These are phyloP conservation scores for Sapayoa aenigma DNA, from an alignment of 2,113 vertebrate species.

Conservation along the genomic window DNA sequence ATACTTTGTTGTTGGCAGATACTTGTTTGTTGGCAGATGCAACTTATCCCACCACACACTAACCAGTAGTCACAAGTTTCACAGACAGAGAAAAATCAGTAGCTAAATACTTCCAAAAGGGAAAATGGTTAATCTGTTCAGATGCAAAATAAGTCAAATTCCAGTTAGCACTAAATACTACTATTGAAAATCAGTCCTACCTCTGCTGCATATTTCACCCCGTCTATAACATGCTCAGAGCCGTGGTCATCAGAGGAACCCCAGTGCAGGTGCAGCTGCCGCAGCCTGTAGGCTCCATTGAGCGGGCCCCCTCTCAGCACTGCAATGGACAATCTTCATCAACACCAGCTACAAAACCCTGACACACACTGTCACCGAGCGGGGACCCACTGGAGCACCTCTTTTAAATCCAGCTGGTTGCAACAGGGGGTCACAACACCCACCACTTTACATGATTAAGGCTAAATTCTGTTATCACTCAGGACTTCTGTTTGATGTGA, in stretches of 20 bases:
- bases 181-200: slow-evolving; percentile 57
- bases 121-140: not conserved
- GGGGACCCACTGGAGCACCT: not conserved
- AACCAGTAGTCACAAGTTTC: not conserved
- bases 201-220: slow-evolving; percentile 86
- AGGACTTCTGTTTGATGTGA: not conserved
- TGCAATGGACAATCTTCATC: slow-evolving; percentile 59
- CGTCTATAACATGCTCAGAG: slow-evolving; percentile 88
- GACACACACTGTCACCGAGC: rapidly evolving
- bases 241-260: slow-evolving; percentile 83
- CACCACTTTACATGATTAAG: not conserved
- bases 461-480: not conserved
- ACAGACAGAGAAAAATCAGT: not conserved
- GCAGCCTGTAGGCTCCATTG: slow-evolving; percentile 84
- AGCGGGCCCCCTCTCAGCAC: slow-evolving; percentile 88
- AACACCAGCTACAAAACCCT: not conserved
- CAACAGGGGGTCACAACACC: too few species aligned
- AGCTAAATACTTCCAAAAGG: not conserved
- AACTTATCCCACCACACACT: not conserved
- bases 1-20: not conserved
- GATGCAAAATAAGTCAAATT: not conserved
- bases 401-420: not conserved
- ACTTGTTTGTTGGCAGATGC: not conserved
- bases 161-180: not conserved
- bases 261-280: slow-evolving; percentile 96